Conservation (phyloP, 2,888 invertebrate species). For the Himalopsyche anomala region DNA sequence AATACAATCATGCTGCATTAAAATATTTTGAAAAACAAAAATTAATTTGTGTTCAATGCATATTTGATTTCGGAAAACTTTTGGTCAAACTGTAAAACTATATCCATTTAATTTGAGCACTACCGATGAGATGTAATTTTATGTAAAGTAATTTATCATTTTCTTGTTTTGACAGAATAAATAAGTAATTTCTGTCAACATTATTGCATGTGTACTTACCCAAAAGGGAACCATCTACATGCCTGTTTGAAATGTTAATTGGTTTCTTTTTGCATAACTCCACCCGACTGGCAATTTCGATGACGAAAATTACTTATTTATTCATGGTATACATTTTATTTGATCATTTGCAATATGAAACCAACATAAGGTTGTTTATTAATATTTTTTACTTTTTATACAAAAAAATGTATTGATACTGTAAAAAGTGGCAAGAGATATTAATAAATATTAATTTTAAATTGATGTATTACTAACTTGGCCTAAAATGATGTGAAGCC, state of each 20-base stretch:
- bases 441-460: conserved; percentile 12
- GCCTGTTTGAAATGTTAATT: not conserved
- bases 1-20: not conserved
- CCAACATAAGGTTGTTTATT: not conserved
- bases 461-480: not conserved
- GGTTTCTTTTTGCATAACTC: not conserved
- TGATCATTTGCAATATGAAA: not conserved
- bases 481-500: not conserved
- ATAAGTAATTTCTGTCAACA: not conserved
- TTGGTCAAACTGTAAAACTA: no score
- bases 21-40: no score
- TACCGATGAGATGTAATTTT: no score
- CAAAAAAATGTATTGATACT: not conserved
- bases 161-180: not conserved
- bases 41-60: no score
- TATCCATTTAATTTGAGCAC: no score
- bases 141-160: no score
- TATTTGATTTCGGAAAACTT: no score
- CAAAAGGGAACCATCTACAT: not conserved
- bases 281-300: not conserved
- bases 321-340: not conserved
- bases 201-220: not conserved
- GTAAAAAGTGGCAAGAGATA: conserved; percentile 7
- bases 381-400: not conserved
- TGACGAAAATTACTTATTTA: not conserved